Percentiles rank a stretch among this genome's conserved stretches.
Conservation (phyloP, 2,113 vertebrate genomes). For the Corythornis vintsioides region DNA sequence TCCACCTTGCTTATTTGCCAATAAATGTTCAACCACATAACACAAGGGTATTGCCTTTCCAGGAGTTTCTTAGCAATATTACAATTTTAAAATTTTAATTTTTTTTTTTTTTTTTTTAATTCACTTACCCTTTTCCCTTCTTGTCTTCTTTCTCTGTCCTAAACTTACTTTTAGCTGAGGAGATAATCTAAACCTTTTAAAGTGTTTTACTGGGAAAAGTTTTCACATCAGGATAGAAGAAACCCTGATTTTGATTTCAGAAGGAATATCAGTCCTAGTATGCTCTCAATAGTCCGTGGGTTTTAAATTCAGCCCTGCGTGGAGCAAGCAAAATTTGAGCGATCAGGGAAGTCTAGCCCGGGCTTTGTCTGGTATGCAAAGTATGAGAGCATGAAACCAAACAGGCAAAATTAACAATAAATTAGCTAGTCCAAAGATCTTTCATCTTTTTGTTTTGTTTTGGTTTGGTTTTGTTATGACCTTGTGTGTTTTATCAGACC, state of each 20-base stretch:
- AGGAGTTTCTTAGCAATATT: neutral
- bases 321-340: neutral
- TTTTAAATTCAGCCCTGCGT: neutral
- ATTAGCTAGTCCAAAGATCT: neutral
- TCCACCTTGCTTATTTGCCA: neutral
- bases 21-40: neutral
- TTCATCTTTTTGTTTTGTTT: neutral
- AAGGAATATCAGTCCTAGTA: neutral
- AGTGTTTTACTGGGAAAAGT: neutral
- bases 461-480: neutral
- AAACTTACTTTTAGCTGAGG: neutral
- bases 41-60: neutral
- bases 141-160: neutral
- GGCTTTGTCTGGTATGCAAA: neutral
- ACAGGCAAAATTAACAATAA: neutral
- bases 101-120: neutral
- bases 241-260: neutral
- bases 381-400: neutral
- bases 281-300: neutral
- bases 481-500: neutral
- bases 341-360: neutral
- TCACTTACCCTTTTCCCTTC: neutral
- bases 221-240: neutral
- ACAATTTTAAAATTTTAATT: no score
- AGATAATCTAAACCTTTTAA: neutral